Evolutionary conservation across 2,113 vertebrate species (phyloP).

Genomic region (Tachysurus vachellii): DNA sequence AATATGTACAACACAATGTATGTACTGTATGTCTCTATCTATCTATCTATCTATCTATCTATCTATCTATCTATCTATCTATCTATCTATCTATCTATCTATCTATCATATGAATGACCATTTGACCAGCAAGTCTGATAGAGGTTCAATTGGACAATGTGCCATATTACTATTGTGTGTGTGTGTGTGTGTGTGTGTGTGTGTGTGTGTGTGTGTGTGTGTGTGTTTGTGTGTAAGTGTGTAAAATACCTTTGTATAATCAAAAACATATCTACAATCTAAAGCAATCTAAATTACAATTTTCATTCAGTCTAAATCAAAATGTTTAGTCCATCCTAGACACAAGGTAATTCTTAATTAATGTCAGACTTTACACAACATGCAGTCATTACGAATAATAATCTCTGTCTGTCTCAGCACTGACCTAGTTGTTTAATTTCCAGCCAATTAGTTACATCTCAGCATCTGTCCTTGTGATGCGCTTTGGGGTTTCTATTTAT

Average conservation of each 20-base stretch:
- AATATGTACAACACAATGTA: too few species aligned
- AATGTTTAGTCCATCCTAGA: neutral
- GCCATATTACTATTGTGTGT: neutral
- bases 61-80: neutral
- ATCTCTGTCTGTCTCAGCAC: conserved; percentile 10
- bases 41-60: neutral
- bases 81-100: neutral
- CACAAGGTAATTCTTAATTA: neutral
- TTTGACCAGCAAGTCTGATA: neutral
- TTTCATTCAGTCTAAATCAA: neutral
- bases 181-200: too few species aligned
- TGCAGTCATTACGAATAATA: conserved; percentile 26
- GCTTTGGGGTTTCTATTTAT: neutral
- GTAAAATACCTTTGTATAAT: neutral
- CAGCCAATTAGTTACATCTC: conserved; percentile 3
- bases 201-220: neutral
- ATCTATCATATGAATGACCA: neutral
- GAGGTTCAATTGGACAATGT: neutral
- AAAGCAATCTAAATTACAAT: neutral
- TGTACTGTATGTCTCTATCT: neutral
- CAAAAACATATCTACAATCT: neutral
- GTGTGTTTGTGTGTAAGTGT: neutral
- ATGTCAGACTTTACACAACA: conserved; percentile 7
- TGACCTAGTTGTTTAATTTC: conserved; percentile 16
- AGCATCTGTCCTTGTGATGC: neutral